Conservation (phyloP, 2,888 invertebrate species). For the Lochmaea capreae region DNA sequence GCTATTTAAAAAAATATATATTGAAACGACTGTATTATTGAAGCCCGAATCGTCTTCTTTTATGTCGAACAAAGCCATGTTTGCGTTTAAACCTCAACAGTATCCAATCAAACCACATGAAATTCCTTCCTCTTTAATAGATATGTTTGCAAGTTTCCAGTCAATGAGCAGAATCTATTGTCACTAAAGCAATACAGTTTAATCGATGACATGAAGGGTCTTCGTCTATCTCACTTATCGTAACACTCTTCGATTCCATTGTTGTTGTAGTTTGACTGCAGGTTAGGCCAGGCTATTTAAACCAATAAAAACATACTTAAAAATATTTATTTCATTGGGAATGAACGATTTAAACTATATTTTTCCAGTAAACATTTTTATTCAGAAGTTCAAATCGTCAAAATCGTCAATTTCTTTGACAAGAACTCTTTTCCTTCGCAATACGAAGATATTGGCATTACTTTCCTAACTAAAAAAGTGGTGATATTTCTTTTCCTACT, state of each 20-base stretch:
- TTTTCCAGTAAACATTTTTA: no score
- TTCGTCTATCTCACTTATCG: slow-evolving; percentile 24
- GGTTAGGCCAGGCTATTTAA: background rate
- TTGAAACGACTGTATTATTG: background rate
- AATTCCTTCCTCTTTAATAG: slow-evolving; percentile 10
- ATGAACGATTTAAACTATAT: no score
- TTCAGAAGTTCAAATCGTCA: no score
- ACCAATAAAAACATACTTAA: background rate
- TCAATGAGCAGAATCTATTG: slow-evolving; percentile 25
- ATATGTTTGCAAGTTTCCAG: slow-evolving; percentile 18
- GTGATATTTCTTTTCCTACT: no score
- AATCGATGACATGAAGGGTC: slow-evolving; percentile 31
- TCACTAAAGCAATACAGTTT: slow-evolving; percentile 30
- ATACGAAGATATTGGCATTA: no score
- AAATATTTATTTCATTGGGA: no score
- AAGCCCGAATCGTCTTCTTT: background rate
- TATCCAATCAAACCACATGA: background rate
- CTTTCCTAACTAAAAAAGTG: no score
- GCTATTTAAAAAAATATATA: background rate
- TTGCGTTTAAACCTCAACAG: background rate
- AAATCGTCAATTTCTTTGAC: no score
- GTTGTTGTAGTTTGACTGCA: slow-evolving; percentile 25
- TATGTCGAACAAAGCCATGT: background rate
- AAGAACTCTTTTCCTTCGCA: no score
- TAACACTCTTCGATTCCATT: slow-evolving; percentile 37